phyloP scores from a whole-genome alignment of 1,140 invertebrate genomes.

The Trachymyrmex cornetzi region DNA sequence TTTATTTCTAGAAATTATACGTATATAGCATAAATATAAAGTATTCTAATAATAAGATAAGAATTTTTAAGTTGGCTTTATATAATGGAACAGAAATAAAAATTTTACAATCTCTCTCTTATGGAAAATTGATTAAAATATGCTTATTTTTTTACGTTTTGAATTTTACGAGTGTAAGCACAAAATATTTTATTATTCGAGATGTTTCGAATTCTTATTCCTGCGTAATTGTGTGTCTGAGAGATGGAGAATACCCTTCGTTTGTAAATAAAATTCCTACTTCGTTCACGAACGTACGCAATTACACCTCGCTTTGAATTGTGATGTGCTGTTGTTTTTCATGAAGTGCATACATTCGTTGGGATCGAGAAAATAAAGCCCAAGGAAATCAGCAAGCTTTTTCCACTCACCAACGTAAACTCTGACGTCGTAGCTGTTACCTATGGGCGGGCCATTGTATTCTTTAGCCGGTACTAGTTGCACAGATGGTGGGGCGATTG shows the following conservation, averaged over 20 bases:
- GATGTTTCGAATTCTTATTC: background rate
- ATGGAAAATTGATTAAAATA: constrained; percentile 2
- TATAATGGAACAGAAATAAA: background rate
- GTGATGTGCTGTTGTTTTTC: background rate
- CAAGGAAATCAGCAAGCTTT: background rate
- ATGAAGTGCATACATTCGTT: background rate
- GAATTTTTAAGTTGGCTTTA: background rate
- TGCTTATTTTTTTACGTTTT: background rate
- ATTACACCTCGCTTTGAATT: background rate
- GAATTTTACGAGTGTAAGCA: background rate
- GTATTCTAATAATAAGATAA: background rate
- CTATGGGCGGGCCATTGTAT: constrained; percentile 95
- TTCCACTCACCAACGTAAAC: constrained; percentile 91
- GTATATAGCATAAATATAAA: background rate
- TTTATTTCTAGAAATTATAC: background rate
- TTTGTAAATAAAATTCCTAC: background rate
- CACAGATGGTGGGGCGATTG: constrained; percentile 94
- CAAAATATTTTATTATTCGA: background rate
- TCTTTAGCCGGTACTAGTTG: constrained; percentile 96
- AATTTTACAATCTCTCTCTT: background rate
- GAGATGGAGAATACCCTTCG: background rate
- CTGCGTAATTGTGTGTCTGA: background rate
- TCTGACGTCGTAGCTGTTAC: constrained; percentile 94
- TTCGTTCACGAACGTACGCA: background rate
- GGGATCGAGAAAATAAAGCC: background rate